Evolutionary conservation across 2,888 invertebrate species (phyloP).

Genomic region (Parnassius mnemosyne): DNA sequence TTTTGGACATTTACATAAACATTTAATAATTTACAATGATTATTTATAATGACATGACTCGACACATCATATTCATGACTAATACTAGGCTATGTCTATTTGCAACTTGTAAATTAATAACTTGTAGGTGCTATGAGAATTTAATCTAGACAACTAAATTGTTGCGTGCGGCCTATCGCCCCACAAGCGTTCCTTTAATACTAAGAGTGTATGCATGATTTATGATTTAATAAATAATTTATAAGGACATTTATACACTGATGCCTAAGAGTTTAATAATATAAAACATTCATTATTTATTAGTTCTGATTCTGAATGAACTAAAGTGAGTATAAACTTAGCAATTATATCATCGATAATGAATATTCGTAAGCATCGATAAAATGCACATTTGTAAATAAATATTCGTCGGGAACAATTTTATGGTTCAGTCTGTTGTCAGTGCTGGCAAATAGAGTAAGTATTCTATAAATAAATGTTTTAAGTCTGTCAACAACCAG

Average conservation of each 20-base stretch:
- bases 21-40: slow-evolving; percentile 81
- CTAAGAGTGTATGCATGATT: slow-evolving; percentile 80
- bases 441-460: slow-evolving; percentile 44
- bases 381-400: slow-evolving; percentile 72
- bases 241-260: slow-evolving; percentile 71
- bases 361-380: slow-evolving; percentile 55
- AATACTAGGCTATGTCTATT: slow-evolving; percentile 76
- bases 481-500: slow-evolving; percentile 46
- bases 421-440: slow-evolving; percentile 59
- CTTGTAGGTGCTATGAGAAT: slow-evolving; percentile 76
- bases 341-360: slow-evolving; percentile 51
- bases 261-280: slow-evolving; percentile 56
- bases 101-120: slow-evolving; percentile 73
- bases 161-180: slow-evolving; percentile 66
- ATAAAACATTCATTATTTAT: slow-evolving; percentile 53
- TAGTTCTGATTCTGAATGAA: slow-evolving; percentile 27
- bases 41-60: slow-evolving; percentile 80
- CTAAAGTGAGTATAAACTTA: slow-evolving; percentile 35
- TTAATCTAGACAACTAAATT: slow-evolving; percentile 73
- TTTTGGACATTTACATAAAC: slow-evolving; percentile 81
- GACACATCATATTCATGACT: slow-evolving; percentile 77
- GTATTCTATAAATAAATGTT: slow-evolving; percentile 17
- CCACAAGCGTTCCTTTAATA: slow-evolving; percentile 68
- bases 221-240: slow-evolving; percentile 75
- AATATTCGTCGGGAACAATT: slow-evolving; percentile 33